phyloP scores from a whole-genome alignment of 2,888 invertebrate species.

The Cheilosia variabilis region DNA sequence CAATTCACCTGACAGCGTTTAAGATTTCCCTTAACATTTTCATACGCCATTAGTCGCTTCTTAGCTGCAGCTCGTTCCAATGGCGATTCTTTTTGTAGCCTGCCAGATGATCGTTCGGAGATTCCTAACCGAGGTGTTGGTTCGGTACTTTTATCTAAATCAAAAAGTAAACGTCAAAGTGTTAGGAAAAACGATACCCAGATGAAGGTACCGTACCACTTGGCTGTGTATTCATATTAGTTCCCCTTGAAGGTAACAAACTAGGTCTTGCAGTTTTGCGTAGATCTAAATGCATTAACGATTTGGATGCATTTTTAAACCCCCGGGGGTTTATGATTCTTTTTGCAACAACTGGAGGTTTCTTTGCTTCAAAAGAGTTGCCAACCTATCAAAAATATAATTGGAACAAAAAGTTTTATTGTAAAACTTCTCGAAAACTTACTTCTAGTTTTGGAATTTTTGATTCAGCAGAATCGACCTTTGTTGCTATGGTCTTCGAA shows the following conservation, averaged over 20 bases:
- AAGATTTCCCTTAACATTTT: slow-evolving; percentile 34
- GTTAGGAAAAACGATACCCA: background rate
- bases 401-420: too few relatives aligned
- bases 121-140: background rate
- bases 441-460: slow-evolving; percentile 66
- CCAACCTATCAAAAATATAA: background rate
- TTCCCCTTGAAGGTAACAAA: slow-evolving; percentile 21
- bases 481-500: background rate
- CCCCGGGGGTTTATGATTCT: background rate
- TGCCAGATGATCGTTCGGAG: background rate
- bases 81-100: background rate
- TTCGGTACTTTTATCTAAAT: background rate
- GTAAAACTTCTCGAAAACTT: background rate
- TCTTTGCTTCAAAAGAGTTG: background rate
- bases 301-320: slow-evolving; percentile 11
- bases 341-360: background rate
- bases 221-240: slow-evolving; percentile 7
- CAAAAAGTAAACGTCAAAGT: background rate
- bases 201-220: slow-evolving; percentile 9
- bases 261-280: background rate
- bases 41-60: slow-evolving; percentile 31
- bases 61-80: slow-evolving; percentile 21
- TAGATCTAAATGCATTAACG: slow-evolving; percentile 3
- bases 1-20: slow-evolving; percentile 28
- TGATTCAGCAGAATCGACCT: slow-evolving; percentile 4